Conservation (phyloP, 2,113 vertebrate genomes). For the Numida meleagris region DNA sequence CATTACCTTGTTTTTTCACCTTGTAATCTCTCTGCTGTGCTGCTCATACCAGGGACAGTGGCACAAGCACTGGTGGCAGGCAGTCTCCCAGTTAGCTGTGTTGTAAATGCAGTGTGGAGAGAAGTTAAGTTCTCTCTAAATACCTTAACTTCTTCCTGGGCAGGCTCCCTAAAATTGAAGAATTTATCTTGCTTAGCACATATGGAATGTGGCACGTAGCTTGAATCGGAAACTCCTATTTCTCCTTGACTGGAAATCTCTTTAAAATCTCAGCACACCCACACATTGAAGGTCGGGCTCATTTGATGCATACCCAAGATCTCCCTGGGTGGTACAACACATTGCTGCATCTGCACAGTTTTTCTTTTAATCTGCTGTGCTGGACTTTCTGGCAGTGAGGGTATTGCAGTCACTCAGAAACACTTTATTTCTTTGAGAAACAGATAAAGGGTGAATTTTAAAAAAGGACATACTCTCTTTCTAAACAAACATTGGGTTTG, state of each 20-base stretch:
- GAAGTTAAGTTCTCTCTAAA: not conserved
- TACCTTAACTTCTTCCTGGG: not conserved
- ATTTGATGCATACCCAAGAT: constrained; percentile 10
- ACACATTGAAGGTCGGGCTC: not conserved
- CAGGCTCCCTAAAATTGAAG: not conserved
- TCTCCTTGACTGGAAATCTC: not conserved
- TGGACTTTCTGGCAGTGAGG: not conserved
- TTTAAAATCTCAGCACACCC: constrained; percentile 18
- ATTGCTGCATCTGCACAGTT: not conserved
- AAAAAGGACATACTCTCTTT: not conserved
- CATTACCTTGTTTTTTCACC: not conserved
- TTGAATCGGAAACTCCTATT: not conserved
- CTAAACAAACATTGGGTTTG: constrained; percentile 1
- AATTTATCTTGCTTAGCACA: not conserved
- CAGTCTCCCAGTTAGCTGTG: not conserved
- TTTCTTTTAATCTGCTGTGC: not conserved
- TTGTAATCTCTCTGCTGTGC: not conserved
- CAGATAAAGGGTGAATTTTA: not conserved
- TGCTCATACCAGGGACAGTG: not conserved
- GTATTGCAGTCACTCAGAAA: not conserved
- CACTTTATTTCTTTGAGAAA: not conserved
- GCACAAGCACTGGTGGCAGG: not conserved
- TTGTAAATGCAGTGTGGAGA: not conserved
- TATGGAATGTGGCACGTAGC: not conserved
- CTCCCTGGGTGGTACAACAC: constrained; percentile 9